Evolutionary conservation across 92 coral and sea anemone species (phyloP), one percentile per base, ranked within the genome.

Genomic region (Porites evermanni): DNA sequence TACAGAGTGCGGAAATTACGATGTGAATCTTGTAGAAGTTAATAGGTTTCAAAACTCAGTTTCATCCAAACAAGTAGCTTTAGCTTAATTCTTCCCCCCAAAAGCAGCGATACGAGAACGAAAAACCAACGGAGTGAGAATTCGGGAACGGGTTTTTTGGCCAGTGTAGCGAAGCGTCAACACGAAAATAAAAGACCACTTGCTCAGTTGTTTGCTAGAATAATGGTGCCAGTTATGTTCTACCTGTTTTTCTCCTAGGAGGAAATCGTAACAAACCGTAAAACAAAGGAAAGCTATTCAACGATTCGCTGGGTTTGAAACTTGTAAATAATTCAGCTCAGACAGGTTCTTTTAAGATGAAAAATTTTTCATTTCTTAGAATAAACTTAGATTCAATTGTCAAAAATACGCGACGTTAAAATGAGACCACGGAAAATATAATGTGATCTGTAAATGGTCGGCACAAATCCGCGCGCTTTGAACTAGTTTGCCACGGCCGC

Each of bases 211-310:
- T 83, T 74, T 83, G 53, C 58, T 73, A 83, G 74, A 53, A 73
- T 63, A 83, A 83, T 74, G 80, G 87, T 74, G 87, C 80, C 87
- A 64, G 87, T 74, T 63, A 52, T 74, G 21, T 73, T 23, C 51
- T 80, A 83, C 87, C 87, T 83, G 87, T 32, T 82, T 66, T 29
- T 11, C 77, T 80, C 67, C 86, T 17, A 78, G 60, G 59, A 81
- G 10, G 75, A 67, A 74, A 70, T 70, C 78, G 78, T 4, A 72
- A 73, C 87, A 83, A 80, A 74, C 80, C 74, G 53, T 44, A 14
- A 78, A 83, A 83, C 80, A 83, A 83, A 83, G 74, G 38, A 74
- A 26, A 29, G 80, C 61, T 47, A 59, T 74, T 83, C 24, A 52
- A 74, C 80, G 87, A 74, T 63, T 83, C 74, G 72, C 87, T 74